Percentiles rank a stretch among this genome's conserved stretches.
Evolutionary conservation across 2,888 invertebrate species (phyloP).

Genomic region (Pristionchus arcanus): DNA sequence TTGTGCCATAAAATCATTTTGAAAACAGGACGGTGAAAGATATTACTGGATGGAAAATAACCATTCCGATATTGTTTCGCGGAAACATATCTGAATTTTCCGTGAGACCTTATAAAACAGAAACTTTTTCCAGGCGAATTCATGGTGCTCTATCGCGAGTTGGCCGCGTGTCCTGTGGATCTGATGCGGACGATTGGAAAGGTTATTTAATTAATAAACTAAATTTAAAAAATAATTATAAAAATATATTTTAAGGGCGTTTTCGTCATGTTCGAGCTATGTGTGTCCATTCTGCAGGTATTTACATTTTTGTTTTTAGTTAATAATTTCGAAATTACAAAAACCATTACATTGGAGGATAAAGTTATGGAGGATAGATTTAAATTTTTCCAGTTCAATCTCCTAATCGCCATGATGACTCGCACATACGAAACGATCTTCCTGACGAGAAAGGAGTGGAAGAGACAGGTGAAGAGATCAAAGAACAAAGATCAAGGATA

Average conservation of each 20-base stretch:
- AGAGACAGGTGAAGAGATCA: constrained; percentile 80
- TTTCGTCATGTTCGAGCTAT: constrained; percentile 97
- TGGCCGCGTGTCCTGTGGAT: constrained; percentile 62
- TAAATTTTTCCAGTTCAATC: constrained; percentile 49
- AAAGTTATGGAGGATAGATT: too few species aligned
- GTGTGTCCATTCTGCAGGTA: constrained; percentile 89
- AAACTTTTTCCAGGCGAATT: constrained; percentile 81
- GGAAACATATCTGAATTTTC: too few species aligned
- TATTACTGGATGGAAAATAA: too few species aligned
- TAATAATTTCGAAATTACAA: too few species aligned
- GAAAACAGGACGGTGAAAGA: too few species aligned
- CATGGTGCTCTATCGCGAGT: constrained; percentile 65
- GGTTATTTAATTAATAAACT: constrained; percentile 51
- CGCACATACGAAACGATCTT: constrained; percentile 97
- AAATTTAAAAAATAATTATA: neutral
- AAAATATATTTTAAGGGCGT: constrained; percentile 81
- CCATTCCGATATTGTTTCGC: too few species aligned
- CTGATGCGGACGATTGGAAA: constrained; percentile 66
- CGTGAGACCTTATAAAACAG: too few species aligned
- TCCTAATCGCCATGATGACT: constrained; percentile 57
- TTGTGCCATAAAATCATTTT: neutral
- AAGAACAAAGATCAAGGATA: too few species aligned
- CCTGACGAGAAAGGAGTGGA: constrained; percentile 97
- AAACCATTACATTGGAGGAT: too few species aligned
- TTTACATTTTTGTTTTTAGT: too few species aligned